Conservation (phyloP, 2,888 invertebrate genomes). For the Molorchus minor region DNA sequence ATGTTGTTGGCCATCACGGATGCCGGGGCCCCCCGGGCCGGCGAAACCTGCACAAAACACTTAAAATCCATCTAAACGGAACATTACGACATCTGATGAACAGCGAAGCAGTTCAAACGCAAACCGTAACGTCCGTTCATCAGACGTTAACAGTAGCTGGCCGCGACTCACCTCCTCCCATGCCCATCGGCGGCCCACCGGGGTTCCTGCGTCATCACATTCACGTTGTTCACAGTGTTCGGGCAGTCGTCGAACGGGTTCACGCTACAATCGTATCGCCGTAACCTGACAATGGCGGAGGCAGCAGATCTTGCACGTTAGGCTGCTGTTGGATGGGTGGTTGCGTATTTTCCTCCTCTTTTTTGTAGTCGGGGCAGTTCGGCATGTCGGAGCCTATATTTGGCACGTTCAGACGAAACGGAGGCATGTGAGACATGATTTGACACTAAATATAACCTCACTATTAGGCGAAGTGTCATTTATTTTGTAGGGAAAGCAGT, state of each 20-base stretch:
- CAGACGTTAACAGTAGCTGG: not conserved
- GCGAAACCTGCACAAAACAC: not conserved
- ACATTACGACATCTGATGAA: slow-evolving; percentile 1
- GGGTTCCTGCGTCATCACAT: slow-evolving; percentile 53
- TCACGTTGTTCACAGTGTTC: slow-evolving; percentile 61
- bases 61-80: not conserved
- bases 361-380: slow-evolving; percentile 84
- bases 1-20: slow-evolving; percentile 55
- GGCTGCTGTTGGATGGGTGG: slow-evolving; percentile 75
- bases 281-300: slow-evolving; percentile 86
- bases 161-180: slow-evolving; percentile 48
- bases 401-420: slow-evolving; percentile 60
- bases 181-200: slow-evolving; percentile 54
- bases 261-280: slow-evolving; percentile 94
- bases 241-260: slow-evolving; percentile 96
- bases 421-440: slow-evolving; percentile 61
- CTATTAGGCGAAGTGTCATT: slow-evolving; percentile 10
- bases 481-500: not conserved
- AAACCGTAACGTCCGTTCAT: not conserved
- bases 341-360: slow-evolving; percentile 80
- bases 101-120: not conserved
- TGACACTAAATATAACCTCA: slow-evolving; percentile 4
- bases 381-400: slow-evolving; percentile 66
- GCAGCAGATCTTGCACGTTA: slow-evolving; percentile 79
- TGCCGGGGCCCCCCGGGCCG: slow-evolving; percentile 48